phyloP scores from a whole-genome alignment of 2,113 vertebrate genomes.

The Crotalus viridis region DNA sequence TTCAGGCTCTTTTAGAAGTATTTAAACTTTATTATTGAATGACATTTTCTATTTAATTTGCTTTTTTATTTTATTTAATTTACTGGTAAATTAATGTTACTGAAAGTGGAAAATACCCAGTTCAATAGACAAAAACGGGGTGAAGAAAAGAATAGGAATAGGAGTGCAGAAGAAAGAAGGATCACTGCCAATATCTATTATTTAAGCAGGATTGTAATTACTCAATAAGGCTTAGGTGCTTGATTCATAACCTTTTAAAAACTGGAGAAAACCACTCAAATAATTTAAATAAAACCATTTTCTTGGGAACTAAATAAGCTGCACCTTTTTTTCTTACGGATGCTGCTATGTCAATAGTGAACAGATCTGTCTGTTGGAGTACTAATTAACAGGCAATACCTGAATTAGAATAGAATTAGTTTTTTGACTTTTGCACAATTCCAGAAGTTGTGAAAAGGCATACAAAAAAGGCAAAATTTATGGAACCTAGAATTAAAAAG shows the following conservation, averaged over 20 bases:
- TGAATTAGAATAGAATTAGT: not conserved
- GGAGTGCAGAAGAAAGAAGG: conserved; percentile 25
- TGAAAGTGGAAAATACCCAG: conserved; percentile 63
- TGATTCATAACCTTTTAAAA: not conserved
- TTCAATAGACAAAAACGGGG: conserved; percentile 55
- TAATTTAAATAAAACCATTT: not conserved
- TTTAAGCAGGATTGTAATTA: not conserved
- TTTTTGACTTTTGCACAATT: not conserved
- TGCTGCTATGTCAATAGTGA: not conserved
- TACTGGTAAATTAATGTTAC: conserved; percentile 61
- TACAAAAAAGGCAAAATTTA: not conserved
- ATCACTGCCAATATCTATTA: conserved; percentile 16
- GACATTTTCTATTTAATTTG: conserved; percentile 60
- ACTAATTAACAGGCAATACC: not conserved
- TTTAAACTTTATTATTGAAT: conserved; percentile 54
- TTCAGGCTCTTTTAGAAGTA: conserved; percentile 44
- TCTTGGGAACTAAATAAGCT: not conserved
- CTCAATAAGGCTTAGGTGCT: not conserved
- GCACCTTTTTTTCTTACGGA: not conserved
- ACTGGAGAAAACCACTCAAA: not conserved
- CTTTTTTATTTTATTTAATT: conserved; percentile 54
- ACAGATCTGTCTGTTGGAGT: not conserved
- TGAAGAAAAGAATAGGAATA: conserved; percentile 42
- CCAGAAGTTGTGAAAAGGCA: not conserved
- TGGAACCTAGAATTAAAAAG: not conserved